phyloP scores from a whole-genome alignment of 2,113 vertebrate genomes.

The Uropsilus gracilis region DNA sequence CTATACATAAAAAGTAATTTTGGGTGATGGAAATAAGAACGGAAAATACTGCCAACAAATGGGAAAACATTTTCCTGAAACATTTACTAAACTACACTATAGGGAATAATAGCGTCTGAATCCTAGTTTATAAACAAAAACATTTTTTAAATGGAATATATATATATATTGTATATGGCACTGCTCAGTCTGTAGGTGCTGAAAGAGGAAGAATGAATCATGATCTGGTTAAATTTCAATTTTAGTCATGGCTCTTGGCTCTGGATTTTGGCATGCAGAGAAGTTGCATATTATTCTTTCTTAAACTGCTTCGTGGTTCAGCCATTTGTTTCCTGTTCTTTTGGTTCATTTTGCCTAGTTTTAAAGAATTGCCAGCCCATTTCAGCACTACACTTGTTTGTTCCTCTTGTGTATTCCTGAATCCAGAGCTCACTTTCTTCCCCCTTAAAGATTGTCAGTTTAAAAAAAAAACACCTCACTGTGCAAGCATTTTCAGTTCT shows the following conservation, averaged over 20 bases:
- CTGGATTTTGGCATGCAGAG: neutral
- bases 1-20: neutral
- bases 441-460: neutral
- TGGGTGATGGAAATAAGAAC: neutral
- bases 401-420: neutral
- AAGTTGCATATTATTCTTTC: neutral
- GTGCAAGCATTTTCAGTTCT: neutral
- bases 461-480: neutral
- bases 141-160: too few relatives aligned
- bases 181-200: neutral
- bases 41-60: neutral
- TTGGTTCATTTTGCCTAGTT: slow-evolving; percentile 3
- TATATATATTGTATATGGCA: too few relatives aligned
- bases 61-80: neutral
- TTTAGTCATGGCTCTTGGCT: neutral
- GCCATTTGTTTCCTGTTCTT: neutral
- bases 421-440: neutral
- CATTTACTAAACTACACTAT: neutral
- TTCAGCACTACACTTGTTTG: neutral
- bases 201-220: neutral
- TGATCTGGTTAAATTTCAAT: neutral
- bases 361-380: neutral
- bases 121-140: neutral
- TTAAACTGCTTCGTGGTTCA: neutral
- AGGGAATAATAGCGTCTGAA: neutral